These are phyloP conservation scores for Apis cerana DNA, from an alignment of 1,140 invertebrate species.

Conservation along the genomic window DNA sequence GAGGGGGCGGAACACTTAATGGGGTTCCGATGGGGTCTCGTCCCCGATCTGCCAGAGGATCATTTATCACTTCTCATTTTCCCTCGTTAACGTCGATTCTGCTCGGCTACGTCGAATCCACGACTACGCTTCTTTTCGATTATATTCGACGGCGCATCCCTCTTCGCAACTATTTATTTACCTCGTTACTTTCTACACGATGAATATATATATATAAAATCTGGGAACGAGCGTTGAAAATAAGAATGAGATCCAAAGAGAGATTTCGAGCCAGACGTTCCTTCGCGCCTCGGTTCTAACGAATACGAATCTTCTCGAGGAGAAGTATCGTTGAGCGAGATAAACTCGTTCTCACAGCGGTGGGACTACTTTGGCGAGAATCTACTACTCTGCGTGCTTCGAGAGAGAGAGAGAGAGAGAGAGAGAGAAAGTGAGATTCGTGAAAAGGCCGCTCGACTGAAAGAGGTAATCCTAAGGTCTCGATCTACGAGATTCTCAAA, in stretches of 20 bases:
- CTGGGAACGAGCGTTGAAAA: no score
- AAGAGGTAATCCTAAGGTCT: constrained; percentile 34
- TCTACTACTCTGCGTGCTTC: constrained; percentile 15
- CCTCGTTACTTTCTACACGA: no score
- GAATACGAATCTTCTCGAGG: not conserved
- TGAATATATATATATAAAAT: no score
- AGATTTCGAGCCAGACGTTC: not conserved
- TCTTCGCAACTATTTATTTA: no score
- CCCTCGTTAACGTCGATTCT: constrained; percentile 60
- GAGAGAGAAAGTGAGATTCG: not conserved
- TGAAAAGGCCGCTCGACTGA: constrained; percentile 37
- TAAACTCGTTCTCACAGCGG: not conserved
- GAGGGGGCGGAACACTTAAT: constrained; percentile 55
- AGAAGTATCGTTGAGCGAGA: not conserved
- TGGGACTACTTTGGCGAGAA: not conserved
- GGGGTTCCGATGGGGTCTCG: constrained; percentile 65
- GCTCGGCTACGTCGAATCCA: not conserved
- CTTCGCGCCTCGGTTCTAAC: not conserved
- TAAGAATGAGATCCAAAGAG: not conserved
- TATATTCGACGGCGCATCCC: no score
- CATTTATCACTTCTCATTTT: constrained; percentile 70
- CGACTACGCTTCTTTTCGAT: no score
- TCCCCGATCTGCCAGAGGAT: constrained; percentile 52
- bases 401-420: not conserved
- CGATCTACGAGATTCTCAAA: constrained; percentile 33